Evolutionary conservation across 2,888 invertebrate species (phyloP), one percentile per base, ranked within the genome.

Genomic region (Perizoma flavofasciatum): DNA sequence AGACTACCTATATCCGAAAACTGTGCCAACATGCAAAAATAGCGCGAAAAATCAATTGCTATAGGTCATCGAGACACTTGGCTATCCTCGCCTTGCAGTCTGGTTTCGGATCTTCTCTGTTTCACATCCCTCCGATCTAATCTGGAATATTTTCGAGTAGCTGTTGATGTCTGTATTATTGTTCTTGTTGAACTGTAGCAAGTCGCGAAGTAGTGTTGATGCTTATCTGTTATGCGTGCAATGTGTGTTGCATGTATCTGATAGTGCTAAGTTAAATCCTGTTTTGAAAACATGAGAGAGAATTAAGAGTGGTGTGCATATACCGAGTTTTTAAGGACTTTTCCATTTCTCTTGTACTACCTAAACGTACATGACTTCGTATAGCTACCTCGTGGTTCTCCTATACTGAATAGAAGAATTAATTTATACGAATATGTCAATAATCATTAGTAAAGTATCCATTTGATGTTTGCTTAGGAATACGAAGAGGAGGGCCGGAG

Each of bases 401-500:
- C 40, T 50, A 7, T 43, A 8, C 32, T 33, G 22, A 45, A 43
- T 49, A 44, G 34, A 56, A 49, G 40, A 46, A n/a, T 37, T 44
- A 8, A 39, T 54, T 45, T 11, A 8, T 11, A 9, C 11, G 8
- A 34, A 39, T 45, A 7, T 39, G 48, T 22, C 6, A 39, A 2
- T 22, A 22, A 37, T 37, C 0, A 8, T 34, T 37, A 11, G 45
- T 59, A 40, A 55, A 52, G 57, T 50, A 44, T 4, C 5, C 44
- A n/a, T 56, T 46, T 65, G 32, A 45, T 46, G 43, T 64, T 60
- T 63, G 57, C 71, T 65, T 89, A 96, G 95, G 96, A 96, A 84
- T 96, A 95, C 82, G 95, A 95, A 70, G 94, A 94, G 77, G 94
- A 94, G 77, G 92, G 92, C 35, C 77, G 91, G 67, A 80, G 92